Evolutionary conservation across 2,113 vertebrate species (phyloP).

Genomic region (Tetraodon nigroviridis): DNA sequence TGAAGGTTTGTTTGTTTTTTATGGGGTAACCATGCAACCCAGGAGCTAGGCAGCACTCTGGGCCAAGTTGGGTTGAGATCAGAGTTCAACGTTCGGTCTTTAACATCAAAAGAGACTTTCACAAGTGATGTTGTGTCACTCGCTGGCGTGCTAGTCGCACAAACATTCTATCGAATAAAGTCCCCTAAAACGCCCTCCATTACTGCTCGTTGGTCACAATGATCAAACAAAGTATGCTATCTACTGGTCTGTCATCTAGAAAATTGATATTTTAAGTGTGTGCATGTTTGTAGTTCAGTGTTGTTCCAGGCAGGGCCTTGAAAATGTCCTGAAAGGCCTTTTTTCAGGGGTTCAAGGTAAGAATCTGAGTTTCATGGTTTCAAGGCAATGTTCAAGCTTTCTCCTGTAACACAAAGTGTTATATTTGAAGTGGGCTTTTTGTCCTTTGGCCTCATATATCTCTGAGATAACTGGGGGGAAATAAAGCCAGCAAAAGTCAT

Average conservation of each 20-base stretch:
- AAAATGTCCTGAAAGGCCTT: constrained; percentile 51
- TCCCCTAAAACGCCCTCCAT: too few relatives aligned
- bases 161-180: too few relatives aligned
- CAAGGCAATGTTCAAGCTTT: constrained; percentile 62
- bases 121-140: too few relatives aligned
- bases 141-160: too few relatives aligned
- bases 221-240: too few relatives aligned
- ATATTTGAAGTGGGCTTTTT: constrained; percentile 59
- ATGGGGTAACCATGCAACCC: too few relatives aligned
- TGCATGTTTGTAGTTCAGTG: not conserved
- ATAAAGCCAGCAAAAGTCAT: constrained; percentile 24
- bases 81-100: too few relatives aligned
- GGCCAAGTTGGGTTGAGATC: too few relatives aligned
- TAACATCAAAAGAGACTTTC: too few relatives aligned
- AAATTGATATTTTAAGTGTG: not conserved
- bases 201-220: too few relatives aligned
- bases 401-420: constrained; percentile 58
- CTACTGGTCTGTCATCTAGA: not conserved
- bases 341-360: constrained; percentile 62
- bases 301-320: constrained; percentile 49
- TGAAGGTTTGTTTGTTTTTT: too few relatives aligned
- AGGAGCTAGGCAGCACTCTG: too few relatives aligned
- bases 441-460: constrained; percentile 61
- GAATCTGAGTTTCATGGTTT: constrained; percentile 36
- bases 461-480: constrained; percentile 41